Base-by-base conservation (phyloP, 2,797 vertebrate species). In the Chlorospingus semifuscus region DNA sequence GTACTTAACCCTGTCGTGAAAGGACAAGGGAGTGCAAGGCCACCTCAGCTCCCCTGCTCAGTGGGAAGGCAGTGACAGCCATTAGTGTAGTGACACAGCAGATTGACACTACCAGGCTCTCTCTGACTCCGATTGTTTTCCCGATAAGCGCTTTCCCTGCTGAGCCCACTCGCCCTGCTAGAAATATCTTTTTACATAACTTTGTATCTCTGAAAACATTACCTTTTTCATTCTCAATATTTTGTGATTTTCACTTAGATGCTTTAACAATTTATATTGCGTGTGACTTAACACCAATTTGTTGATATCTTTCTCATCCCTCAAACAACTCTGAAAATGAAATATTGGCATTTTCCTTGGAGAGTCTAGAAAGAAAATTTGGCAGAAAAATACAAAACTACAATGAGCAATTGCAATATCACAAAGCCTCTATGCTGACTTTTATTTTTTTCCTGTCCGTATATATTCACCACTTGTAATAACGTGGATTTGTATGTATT, bases 221-320 rank as follows among this genome's bases (percentile, higher is more conserved):
- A 30, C 44, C 85, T 30, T 79, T 87, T 93, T 90, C 49, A 87
- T 76, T 75, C 36, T 64, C 74, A 90, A 47, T 68, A 20, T 61
- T 93, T 37, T 26, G 16, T 47, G 36, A 57, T 59, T 85, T 84
- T 90, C 39, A 76, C 53, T 79, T 69, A 32, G 63, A 37, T 57
- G 37, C 89, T 97, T 83, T 71, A 90, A 83, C 49, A 90, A 90
- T 91, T 79, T 52, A 29, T 59, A 34, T 93, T 87, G 44, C 44
- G 29, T 83, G 37, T 77, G 53, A 65, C 91, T 79, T 75, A 92
- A 94, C 4, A 24, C 19, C 41, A 77, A 21, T 77, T 94, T 74
- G 16, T 76, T 93, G 77, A 76, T 76, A 80, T 57, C 37, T 79
- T 50, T 78, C 59, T 90, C 75, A 70, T 82, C 39, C 83, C 70